phyloP scores from a whole-genome alignment of 1,140 invertebrate species.

The Triops longicaudatus region DNA sequence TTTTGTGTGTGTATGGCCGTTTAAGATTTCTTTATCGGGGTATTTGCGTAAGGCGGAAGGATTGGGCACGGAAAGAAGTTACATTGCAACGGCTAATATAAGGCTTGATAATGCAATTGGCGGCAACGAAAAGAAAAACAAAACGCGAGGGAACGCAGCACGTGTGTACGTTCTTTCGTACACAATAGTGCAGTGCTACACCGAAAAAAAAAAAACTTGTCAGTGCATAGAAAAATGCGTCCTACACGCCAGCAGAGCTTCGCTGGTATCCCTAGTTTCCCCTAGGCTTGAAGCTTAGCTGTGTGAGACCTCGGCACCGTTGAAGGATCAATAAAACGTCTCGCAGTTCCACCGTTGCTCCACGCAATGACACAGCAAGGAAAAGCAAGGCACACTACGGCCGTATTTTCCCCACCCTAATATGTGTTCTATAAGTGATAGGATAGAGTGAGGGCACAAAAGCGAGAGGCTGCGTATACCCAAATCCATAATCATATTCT shows the following conservation, averaged over 20 bases:
- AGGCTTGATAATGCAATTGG: neutral
- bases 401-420: neutral
- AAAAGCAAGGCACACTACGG: neutral
- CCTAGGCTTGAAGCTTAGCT: neutral
- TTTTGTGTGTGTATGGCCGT: no score
- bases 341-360: neutral
- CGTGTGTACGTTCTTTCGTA: neutral
- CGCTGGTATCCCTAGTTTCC: neutral
- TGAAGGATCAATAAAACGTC: conserved; percentile 9
- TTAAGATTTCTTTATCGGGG: no score
- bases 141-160: neutral
- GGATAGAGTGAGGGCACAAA: conserved; percentile 13
- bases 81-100: neutral
- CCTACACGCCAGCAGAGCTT: neutral
- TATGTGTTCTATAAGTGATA: conserved; percentile 6
- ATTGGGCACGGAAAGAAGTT: no score
- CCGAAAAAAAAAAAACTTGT: neutral
- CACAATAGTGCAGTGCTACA: neutral
- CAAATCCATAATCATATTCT: conserved; percentile 9
- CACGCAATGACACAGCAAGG: neutral
- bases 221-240: neutral
- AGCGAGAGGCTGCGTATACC: conserved; percentile 5
- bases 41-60: no score
- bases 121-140: neutral
- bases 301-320: neutral